Conservation (phyloP, 2,797 vertebrate genomes). For the Jordanella pulchra region DNA sequence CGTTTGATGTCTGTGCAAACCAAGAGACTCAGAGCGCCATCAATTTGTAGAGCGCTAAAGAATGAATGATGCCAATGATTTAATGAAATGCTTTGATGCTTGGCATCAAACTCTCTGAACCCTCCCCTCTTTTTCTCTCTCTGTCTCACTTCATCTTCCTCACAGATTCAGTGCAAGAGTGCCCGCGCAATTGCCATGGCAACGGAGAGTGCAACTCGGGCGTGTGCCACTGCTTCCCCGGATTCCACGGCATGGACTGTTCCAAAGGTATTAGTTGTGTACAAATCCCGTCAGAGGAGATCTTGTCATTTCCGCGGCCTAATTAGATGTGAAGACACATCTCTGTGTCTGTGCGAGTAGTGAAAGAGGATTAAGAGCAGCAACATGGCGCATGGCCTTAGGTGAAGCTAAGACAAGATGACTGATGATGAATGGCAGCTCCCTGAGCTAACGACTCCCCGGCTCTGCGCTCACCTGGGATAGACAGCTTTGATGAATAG, state of each 20-base stretch:
- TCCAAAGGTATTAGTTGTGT: constrained; percentile 88
- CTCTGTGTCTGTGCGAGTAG: constrained; percentile 13
- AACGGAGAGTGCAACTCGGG: constrained; percentile 98
- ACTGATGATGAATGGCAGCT: constrained; percentile 80
- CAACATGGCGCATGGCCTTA: constrained; percentile 59
- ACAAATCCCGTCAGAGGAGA: constrained; percentile 24
- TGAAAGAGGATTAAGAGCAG: constrained; percentile 46
- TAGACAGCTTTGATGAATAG: constrained; percentile 81
- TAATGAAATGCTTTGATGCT: constrained; percentile 69
- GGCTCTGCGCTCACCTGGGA: constrained; percentile 78
- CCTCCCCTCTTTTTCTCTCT: constrained; percentile 23
- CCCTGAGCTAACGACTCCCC: constrained; percentile 67
- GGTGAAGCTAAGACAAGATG: constrained; percentile 69
- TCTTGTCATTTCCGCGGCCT: constrained; percentile 20
- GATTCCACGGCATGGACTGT: constrained; percentile 97
- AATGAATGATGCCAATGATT: constrained; percentile 58
- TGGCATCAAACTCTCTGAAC: constrained; percentile 57
- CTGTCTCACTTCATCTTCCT: constrained; percentile 65
- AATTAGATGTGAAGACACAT: constrained; percentile 51
- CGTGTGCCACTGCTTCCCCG: constrained; percentile 96
- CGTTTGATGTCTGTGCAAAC: constrained; percentile 51
- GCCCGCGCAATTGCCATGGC: constrained; percentile 96
- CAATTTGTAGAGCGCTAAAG: constrained; percentile 52
- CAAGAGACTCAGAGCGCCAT: constrained; percentile 30
- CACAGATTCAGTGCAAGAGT: constrained; percentile 95